Evolutionary conservation across 2,888 invertebrate genomes (phyloP), one percentile per base, ranked within the genome.

Genomic region (Terebella lapidaria): DNA sequence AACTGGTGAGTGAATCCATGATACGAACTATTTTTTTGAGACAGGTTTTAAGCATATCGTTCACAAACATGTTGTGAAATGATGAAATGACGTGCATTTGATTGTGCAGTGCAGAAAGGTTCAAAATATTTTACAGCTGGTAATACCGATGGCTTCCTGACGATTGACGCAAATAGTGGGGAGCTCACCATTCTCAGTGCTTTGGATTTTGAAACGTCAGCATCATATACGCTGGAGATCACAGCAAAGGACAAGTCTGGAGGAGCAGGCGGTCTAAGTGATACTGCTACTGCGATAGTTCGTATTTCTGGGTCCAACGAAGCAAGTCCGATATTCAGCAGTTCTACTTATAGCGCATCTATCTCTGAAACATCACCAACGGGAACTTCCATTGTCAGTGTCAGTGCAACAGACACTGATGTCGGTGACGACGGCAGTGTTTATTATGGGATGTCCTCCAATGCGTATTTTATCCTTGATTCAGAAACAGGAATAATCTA

Each of bases 391-490:
- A 69, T 74, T 1, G 53, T 61, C 22, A 59, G 61, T 4, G 70
- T 76, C 1, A 54, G 47, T 2, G 75, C 76, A 1, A 70, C 68
- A 15, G 76, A 76, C 54, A 46, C 59, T 3, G 76, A 76, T 61
- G 53, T 64, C 25, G 75, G 74, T 1, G 64, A 66, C 28, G 49
- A 49, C 49, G 49, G 49, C 15, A n/a, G n/a, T 35, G 24, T 49
- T 20, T 49, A 20, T 22, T 49, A 49, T 22, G 10, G 18, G 15
- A 10, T 49, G 49, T 10, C 49, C 10, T 49, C 49, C 18, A 5
- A 49, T 22, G 5, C 49, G n/a, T 20, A 49, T 20, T 49, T 49
- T 22, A n/a, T 45, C 54, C 52, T 51, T 3, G 26, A 60, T 28
- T 24, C 55, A 2, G 55, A 20, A 35, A 29, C 57, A 18, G 69